Evolutionary conservation across 2,888 invertebrate species (phyloP).

Genomic region (Timema cristinae): DNA sequence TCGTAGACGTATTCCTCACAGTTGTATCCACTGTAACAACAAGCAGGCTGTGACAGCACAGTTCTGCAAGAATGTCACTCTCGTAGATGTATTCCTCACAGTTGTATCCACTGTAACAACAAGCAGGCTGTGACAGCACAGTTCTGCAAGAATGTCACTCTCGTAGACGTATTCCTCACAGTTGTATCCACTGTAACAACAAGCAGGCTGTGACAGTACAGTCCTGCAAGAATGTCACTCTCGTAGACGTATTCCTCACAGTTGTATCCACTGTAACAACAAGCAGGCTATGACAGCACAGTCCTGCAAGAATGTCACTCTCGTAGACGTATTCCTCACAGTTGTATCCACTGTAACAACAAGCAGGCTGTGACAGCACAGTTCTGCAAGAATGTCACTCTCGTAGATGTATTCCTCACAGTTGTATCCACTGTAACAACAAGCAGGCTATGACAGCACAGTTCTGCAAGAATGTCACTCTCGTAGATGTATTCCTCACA

Average conservation of each 20-base stretch:
- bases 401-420: conserved; percentile 98
- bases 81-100: conserved; percentile 98
- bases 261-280: conserved; percentile 81
- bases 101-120: conserved; percentile 81
- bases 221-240: conserved; percentile 60
- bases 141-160: conserved; percentile 60
- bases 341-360: conserved; percentile 81
- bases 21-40: conserved; percentile 81
- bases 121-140: neutral
- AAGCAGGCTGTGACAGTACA: neutral
- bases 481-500: conserved; percentile 98
- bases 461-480: conserved; percentile 60
- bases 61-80: conserved; percentile 60
- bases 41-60: neutral
- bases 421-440: conserved; percentile 81
- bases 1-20: conserved; percentile 98
- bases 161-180: conserved; percentile 98
- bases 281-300: neutral
- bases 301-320: conserved; percentile 60
- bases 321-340: conserved; percentile 98
- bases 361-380: neutral
- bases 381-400: conserved; percentile 60
- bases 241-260: conserved; percentile 98
- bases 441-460: neutral
- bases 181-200: conserved; percentile 81